These are phyloP conservation scores for Gymnoscopelus microlampas DNA, from an alignment of 2,797 vertebrate genomes.

Conservation along the genomic window DNA sequence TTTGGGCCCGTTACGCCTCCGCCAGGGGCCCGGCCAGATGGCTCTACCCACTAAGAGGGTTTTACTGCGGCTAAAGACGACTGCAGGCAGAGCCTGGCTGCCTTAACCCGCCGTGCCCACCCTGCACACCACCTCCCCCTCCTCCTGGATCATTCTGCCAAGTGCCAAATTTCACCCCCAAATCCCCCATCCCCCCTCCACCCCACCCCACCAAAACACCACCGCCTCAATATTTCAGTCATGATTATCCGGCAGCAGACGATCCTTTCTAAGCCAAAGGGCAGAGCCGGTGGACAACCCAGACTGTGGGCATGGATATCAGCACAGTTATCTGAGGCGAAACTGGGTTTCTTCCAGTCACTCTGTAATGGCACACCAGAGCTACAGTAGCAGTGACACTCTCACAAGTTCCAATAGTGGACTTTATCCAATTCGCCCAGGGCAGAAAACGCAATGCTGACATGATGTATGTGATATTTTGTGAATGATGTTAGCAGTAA, in stretches of 20 bases:
- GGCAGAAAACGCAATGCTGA: no score
- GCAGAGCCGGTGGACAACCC: constrained; percentile 30
- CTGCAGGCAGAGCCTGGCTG: constrained; percentile 63
- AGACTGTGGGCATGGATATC: neutral
- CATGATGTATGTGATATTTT: no score
- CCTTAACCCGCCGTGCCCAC: constrained; percentile 25
- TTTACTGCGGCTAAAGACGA: constrained; percentile 82
- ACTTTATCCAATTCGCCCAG: neutral
- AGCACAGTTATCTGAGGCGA: neutral
- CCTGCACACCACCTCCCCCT: constrained; percentile 3
- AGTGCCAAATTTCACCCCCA: constrained; percentile 54
- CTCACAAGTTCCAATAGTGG: neutral
- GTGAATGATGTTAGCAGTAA: no score
- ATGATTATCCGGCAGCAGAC: constrained; percentile 73
- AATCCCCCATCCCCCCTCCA: constrained; percentile 27
- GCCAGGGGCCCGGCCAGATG: constrained; percentile 81
- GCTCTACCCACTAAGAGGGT: constrained; percentile 80
- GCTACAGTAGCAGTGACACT: neutral
- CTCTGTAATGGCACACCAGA: neutral
- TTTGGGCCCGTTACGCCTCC: constrained; percentile 75
- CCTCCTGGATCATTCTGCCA: constrained; percentile 48
- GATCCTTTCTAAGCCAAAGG: constrained; percentile 52
- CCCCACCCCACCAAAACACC: constrained; percentile 43
- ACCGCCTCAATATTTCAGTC: constrained; percentile 65
- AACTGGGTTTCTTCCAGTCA: neutral